Evolutionary conservation across 2,113 vertebrate species (phyloP).

Genomic region (Nymphicus hollandicus): DNA sequence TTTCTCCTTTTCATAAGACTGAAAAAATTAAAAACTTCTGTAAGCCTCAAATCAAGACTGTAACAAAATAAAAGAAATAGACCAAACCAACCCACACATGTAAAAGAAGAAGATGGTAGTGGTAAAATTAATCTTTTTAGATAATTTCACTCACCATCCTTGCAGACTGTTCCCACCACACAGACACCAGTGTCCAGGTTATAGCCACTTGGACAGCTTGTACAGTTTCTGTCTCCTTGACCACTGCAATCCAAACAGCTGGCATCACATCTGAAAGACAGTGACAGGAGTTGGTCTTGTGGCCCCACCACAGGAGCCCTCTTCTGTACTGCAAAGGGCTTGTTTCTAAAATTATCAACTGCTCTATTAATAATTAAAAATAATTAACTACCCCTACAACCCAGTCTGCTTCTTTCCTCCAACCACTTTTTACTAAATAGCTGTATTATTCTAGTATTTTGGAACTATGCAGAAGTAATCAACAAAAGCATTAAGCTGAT

Average conservation of each 20-base stretch:
- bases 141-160: constrained; percentile 92
- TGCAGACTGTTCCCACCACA: constrained; percentile 93
- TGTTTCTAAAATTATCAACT: neutral
- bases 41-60: neutral
- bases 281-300: neutral
- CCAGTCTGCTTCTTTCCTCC: neutral
- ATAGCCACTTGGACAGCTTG: constrained; percentile 88
- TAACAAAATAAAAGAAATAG: neutral
- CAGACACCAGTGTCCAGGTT: constrained; percentile 90
- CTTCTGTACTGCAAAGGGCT: neutral
- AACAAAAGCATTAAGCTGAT: neutral
- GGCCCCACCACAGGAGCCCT: neutral
- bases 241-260: constrained; percentile 91
- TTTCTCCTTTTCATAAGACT: neutral
- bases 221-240: constrained; percentile 92
- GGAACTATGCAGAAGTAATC: neutral
- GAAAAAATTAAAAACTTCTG: neutral
- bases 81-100: neutral
- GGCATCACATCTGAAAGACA: constrained; percentile 83
- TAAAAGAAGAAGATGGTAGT: neutral
- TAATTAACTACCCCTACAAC: neutral
- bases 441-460: neutral
- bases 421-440: neutral
- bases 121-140: neutral
- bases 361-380: neutral